Base-by-base conservation (phyloP, 2,888 invertebrate genomes). In the Eupithecia subfuscata region DNA sequence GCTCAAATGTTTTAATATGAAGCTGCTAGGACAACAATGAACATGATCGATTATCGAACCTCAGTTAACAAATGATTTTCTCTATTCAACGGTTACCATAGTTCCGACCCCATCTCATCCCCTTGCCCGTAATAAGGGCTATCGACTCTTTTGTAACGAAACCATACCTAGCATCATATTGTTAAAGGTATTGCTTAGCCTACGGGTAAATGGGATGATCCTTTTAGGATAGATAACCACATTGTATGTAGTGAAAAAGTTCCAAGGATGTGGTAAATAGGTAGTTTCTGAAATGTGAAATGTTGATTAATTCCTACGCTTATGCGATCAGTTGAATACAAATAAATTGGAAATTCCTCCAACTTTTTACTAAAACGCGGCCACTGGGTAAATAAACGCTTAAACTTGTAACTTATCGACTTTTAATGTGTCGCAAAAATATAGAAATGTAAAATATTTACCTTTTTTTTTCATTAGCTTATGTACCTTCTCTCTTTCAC, bases 51-150 rank as follows among this genome's bases (percentile, higher is more conserved):
- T 7, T 14, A 69, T 69, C 65, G 52, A 65, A 70, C 45, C 25
- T 70, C 30, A 60, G 74, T 75, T 70, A 73, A n/a, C 67, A 56
- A 30, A 69, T 45, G 70, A 68, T 70, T 77, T 76, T 77, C 70
- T 69, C 56, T 63, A 65, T 64, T 67, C 71, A 75, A 65, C 40
- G 77, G 77, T 77, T 70, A 63, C 77, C 72, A 75, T 77, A 73
- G 77, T 68, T 74, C 67, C 77, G 67, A 75, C 70, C 60, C 72
- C 74, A 43, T 56, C 65, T 43, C 60, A 69, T 52, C 69, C 71
- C 34, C 45, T 70, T 52, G n/a, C 8, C 63, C 69, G 64, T 56
- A 64, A 74, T 64, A 70, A 43, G 72, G 75, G 75, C 69, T 72
- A 75, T 75, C 43, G 70, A 69, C 14, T 64, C 73, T 73, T 75